phyloP scores from a whole-genome alignment of 2,888 invertebrate genomes.

The Sepiola atlantica region DNA sequence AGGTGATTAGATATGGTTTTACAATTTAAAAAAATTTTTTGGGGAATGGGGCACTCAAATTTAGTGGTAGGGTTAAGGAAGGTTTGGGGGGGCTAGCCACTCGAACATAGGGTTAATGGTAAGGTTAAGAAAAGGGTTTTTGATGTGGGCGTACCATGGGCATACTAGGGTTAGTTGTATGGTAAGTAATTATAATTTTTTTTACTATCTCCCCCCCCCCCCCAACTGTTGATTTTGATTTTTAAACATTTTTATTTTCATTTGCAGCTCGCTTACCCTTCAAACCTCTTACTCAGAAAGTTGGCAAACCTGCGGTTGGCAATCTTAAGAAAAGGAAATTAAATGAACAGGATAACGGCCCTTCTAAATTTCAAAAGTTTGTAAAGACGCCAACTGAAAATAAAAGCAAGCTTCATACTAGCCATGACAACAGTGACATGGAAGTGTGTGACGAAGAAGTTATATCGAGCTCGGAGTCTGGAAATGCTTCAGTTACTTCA shows the following conservation, averaged over 20 bases:
- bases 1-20: too few species aligned
- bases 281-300: constrained; percentile 52
- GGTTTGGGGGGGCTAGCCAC: too few species aligned
- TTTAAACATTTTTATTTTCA: constrained; percentile 43
- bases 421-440: neutral
- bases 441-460: constrained; percentile 64
- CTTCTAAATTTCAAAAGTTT: constrained; percentile 54
- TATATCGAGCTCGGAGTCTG: constrained; percentile 69
- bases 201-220: too few species aligned
- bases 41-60: too few species aligned
- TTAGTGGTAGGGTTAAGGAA: too few species aligned
- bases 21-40: too few species aligned
- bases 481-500: constrained; percentile 50
- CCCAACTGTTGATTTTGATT: too few species aligned
- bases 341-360: constrained; percentile 54
- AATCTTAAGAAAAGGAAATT: constrained; percentile 56
- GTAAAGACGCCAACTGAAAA: constrained; percentile 50
- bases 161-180: too few species aligned
- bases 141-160: too few species aligned
- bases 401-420: constrained; percentile 45
- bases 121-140: too few species aligned
- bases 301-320: constrained; percentile 41
- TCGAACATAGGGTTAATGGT: too few species aligned
- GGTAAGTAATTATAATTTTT: too few species aligned
- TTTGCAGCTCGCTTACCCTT: constrained; percentile 56